Base-by-base conservation (phyloP, 2,888 invertebrate genomes). In the Netelia melanura region DNA sequence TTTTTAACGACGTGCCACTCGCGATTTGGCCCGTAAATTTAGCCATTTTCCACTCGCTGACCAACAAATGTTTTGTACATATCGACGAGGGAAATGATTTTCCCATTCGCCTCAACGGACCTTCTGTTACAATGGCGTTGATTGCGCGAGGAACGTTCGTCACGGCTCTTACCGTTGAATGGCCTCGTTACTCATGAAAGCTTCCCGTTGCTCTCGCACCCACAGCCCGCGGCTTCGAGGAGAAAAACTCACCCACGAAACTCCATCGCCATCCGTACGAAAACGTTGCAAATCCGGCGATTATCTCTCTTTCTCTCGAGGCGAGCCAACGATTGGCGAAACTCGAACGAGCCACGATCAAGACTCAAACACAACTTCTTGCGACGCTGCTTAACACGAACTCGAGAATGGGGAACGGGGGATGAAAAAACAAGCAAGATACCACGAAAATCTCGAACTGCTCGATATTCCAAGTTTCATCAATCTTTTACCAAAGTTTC, bases 81-180 rank as follows among this genome's bases (percentile, higher is more conserved):
- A 44, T 74, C 56, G 56, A 56, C 25, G 67, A 56, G 65, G 70
- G 44, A 72, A 79, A 82, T 80, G 48, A 79, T 76, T 85, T 58
- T 74, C 9, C 58, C 25, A 74, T 43, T 75, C 54, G 23, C 61
- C 52, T 67, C 68, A 61, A 64, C 58, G 71, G 52, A 21, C 72
- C 43, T 80, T 48, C 58, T 64, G 70, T 72, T 82, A 91, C 91
- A 91, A 91, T 91, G 87, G 87, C 84, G 88, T 86, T 91, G 91
- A 91, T 91, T 91, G 91, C 87, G 86, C 89, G 88, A 89, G 89
- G 89, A 91, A 88, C 89, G 89, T 90, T 91, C 85, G 88, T 86
- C 88, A 87, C 62, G 78, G 90, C 90, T 87, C 90, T 91, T 90
- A 92, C 82, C 83, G 88, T 85, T 91, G 90, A 88, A 92, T 91